Percentiles rank a stretch among this genome's conserved stretches.
These are phyloP conservation scores for Todus mexicanus DNA, from an alignment of 2,797 vertebrate genomes.

Conservation along the genomic window DNA sequence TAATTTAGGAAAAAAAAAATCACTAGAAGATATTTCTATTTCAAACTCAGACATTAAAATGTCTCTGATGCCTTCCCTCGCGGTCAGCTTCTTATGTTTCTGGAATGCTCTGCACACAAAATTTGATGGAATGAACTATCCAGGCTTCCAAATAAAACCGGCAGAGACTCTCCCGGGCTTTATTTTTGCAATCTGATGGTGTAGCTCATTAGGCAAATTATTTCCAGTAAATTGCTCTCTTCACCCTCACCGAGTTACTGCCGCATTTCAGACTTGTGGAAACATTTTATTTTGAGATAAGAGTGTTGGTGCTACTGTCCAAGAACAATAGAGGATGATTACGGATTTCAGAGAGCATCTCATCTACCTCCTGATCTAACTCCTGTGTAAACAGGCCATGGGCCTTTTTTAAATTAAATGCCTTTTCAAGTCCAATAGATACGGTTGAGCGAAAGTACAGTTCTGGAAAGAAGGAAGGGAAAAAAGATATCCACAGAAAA, in stretches of 20 bases:
- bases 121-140: not conserved
- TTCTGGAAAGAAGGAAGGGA: not conserved
- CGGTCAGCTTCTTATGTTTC: not conserved
- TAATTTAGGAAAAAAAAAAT: not conserved
- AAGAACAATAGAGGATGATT: conserved; percentile 26
- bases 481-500: not conserved
- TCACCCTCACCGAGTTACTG: not conserved
- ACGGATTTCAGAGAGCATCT: not conserved
- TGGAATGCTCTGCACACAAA: not conserved
- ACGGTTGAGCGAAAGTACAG: not conserved
- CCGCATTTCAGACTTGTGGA: not conserved
- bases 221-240: conserved; percentile 7
- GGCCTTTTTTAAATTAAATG: not conserved
- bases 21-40: not conserved
- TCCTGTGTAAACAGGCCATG: conserved; percentile 21
- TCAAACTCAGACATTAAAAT: not conserved
- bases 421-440: not conserved
- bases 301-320: not conserved
- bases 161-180: not conserved
- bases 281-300: conserved; percentile 4
- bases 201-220: not conserved
- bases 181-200: not conserved
- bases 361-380: conserved; percentile 14
- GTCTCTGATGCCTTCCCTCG: not conserved
- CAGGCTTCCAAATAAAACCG: not conserved